Evolutionary conservation across 2,113 vertebrate genomes (phyloP).

Genomic region (Phaethornis superciliosus): DNA sequence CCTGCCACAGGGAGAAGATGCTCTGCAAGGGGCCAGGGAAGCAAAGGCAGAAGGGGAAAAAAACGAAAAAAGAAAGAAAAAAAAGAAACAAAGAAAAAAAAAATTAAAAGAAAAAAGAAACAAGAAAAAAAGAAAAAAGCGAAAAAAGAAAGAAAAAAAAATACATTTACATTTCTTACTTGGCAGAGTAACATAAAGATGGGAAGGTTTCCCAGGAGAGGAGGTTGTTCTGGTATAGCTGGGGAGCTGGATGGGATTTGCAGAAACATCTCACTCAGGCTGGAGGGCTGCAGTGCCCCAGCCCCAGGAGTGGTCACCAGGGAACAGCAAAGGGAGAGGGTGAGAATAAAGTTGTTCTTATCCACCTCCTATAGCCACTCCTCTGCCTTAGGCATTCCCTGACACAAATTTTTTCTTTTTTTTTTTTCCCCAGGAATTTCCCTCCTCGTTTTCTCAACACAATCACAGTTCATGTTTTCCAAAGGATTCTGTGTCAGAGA

Average conservation of each 20-base stretch:
- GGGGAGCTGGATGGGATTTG: background rate
- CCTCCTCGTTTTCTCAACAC: background rate
- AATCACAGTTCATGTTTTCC: background rate
- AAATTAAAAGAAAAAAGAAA: background rate
- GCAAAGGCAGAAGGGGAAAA: background rate
- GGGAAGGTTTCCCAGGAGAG: conserved; percentile 35
- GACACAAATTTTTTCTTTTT: background rate
- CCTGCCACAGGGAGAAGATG: background rate
- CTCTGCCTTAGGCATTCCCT: accelerated
- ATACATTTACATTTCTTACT: conserved; percentile 20
- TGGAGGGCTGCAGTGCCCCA: no score
- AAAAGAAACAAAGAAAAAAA: background rate
- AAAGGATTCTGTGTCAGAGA: background rate
- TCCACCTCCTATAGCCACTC: accelerated
- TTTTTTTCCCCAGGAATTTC: background rate
- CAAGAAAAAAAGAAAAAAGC: no score
- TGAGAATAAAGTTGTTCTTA: background rate
- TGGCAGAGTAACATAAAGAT: conserved; percentile 38
- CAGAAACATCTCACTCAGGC: background rate
- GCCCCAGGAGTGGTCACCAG: no score
- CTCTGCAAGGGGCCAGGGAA: background rate
- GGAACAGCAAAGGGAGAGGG: background rate
- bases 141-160: no score
- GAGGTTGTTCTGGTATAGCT: background rate
- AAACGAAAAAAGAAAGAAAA: background rate